Conservation (phyloP, 2,888 invertebrate genomes). For the Oscheius myriophilus region DNA sequence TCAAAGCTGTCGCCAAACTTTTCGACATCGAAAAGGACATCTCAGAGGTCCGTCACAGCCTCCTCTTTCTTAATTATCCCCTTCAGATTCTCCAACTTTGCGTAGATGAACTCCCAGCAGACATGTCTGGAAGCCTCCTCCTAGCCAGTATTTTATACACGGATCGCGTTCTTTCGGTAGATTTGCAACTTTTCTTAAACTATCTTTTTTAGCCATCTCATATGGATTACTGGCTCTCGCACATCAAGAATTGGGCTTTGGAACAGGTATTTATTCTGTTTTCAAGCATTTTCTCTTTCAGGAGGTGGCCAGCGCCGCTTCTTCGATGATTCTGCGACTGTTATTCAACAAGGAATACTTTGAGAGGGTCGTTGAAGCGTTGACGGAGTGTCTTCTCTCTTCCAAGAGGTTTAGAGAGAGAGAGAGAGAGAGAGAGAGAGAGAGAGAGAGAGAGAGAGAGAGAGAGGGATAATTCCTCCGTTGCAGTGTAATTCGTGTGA, state of each 20-base stretch:
- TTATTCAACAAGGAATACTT: background rate
- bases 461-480: no score
- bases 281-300: background rate
- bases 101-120: background rate
- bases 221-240: no score
- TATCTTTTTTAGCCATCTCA: no score
- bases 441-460: no score
- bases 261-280: constrained; percentile 4
- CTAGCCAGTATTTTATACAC: constrained; percentile 12
- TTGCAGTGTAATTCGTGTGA: constrained; percentile 5
- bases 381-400: background rate
- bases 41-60: background rate
- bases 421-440: no score
- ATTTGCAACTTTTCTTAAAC: no score
- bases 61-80: background rate
- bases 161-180: background rate
- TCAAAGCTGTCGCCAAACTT: constrained; percentile 26
- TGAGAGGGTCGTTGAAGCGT: background rate
- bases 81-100: constrained; percentile 8
- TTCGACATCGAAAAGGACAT: constrained; percentile 9
- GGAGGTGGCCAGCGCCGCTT: constrained; percentile 17
- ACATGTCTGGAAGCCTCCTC: constrained; percentile 18
- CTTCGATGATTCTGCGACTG: constrained; percentile 7
- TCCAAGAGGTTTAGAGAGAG: no score
- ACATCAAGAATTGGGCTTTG: background rate